phyloP scores from a whole-genome alignment of 1,140 invertebrate genomes.

The Archegozetes longisetosus region DNA sequence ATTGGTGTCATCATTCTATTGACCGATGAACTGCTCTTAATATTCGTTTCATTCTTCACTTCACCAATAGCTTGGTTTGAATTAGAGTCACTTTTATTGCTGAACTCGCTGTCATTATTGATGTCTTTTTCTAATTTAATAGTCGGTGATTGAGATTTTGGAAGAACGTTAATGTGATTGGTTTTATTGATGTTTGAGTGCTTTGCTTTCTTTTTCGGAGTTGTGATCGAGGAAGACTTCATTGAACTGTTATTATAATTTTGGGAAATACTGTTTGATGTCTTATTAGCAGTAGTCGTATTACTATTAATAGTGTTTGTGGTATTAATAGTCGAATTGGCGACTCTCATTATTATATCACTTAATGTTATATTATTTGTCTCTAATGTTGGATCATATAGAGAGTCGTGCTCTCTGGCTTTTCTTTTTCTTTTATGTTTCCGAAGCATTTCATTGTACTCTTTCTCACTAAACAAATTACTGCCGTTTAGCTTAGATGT shows the following conservation, averaged over 20 bases:
- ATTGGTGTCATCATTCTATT: not conserved
- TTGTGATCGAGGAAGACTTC: not conserved
- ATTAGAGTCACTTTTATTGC: no score
- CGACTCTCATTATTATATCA: conserved; percentile 9
- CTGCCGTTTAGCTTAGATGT: not conserved
- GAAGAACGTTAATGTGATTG: not conserved
- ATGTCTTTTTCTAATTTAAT: no score
- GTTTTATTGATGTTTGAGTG: not conserved
- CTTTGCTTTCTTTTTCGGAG: no score
- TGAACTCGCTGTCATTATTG: not conserved
- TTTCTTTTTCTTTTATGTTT: conserved; percentile 5
- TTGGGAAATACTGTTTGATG: not conserved
- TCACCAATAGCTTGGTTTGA: no score
- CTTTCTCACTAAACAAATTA: not conserved
- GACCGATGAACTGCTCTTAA: no score
- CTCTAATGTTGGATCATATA: not conserved
- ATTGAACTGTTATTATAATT: not conserved
- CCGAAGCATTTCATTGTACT: not conserved
- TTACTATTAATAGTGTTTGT: not conserved
- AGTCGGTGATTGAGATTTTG: not conserved
- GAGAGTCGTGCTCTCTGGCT: not conserved
- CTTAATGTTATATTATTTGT: conserved; percentile 3
- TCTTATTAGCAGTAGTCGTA: not conserved
- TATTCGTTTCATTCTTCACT: no score
- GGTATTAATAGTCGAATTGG: not conserved